Conservation (phyloP, 2,797 vertebrate species). For the Masticophis lateralis region DNA sequence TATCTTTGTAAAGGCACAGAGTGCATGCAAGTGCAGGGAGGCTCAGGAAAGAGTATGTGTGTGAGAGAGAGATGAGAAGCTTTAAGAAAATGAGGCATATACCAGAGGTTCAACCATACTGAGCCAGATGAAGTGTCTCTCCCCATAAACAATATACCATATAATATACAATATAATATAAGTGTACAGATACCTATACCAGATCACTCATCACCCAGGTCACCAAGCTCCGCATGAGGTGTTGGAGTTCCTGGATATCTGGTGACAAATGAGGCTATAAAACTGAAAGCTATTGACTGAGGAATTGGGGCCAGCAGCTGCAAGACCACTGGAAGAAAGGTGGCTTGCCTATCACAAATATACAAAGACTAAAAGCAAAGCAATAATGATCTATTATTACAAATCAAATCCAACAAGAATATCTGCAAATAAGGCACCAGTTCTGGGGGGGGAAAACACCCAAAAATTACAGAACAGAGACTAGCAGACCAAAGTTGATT, state of each 20-base stretch:
- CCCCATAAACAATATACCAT: not conserved
- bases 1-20: not conserved
- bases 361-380: not conserved
- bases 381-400: not conserved
- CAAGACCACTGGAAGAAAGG: not conserved
- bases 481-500: not conserved
- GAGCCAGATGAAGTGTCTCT: not conserved
- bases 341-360: not conserved
- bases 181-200: not conserved
- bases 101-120: not conserved
- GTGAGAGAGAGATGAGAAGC: not conserved
- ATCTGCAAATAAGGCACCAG: not conserved
- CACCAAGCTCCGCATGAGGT: not conserved
- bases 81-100: not conserved
- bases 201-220: not conserved
- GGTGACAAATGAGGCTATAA: not conserved
- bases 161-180: too few relatives aligned
- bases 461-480: not conserved
- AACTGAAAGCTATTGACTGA: not conserved
- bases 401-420: not conserved
- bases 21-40: not conserved
- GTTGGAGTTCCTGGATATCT: not conserved
- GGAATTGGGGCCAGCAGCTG: not conserved
- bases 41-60: not conserved
- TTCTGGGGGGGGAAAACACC: not conserved